These are phyloP conservation scores for Sturnus vulgaris DNA, from an alignment of 2,113 vertebrate genomes.

Conservation along the genomic window DNA sequence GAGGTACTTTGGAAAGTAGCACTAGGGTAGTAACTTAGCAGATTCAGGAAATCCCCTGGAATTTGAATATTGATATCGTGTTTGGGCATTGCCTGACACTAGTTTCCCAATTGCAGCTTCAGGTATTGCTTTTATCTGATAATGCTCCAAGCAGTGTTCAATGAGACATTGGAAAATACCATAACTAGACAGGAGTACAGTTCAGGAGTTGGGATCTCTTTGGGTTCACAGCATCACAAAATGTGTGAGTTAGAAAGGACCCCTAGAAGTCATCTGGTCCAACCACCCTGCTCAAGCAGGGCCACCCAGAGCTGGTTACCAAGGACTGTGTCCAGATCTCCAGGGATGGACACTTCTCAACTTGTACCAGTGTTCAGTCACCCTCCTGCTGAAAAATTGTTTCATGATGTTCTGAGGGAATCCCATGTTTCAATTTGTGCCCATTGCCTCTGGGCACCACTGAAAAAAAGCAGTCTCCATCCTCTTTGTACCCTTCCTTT, in stretches of 20 bases:
- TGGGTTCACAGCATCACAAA: background rate
- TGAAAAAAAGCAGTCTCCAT: background rate
- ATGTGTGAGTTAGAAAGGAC: background rate
- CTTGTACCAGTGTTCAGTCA: background rate
- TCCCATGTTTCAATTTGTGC: fast-evolving
- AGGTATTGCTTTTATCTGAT: background rate
- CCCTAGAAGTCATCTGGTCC: background rate
- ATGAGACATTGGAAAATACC: background rate
- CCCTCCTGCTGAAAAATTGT: background rate
- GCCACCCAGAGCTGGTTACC: background rate
- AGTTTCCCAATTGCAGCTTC: background rate
- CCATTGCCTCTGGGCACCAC: background rate
- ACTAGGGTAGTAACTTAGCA: background rate
- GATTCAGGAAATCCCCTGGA: background rate
- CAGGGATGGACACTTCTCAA: background rate
- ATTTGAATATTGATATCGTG: background rate
- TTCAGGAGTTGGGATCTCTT: background rate
- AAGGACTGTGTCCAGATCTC: background rate
- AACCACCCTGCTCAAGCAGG: background rate
- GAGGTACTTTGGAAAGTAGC: background rate
- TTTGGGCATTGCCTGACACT: background rate
- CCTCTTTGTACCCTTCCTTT: background rate
- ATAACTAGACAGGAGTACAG: background rate
- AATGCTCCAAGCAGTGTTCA: background rate
- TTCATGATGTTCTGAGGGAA: background rate